These are phyloP conservation scores for Bombyx huttoni DNA, from an alignment of 2,888 invertebrate genomes.

Conservation along the genomic window DNA sequence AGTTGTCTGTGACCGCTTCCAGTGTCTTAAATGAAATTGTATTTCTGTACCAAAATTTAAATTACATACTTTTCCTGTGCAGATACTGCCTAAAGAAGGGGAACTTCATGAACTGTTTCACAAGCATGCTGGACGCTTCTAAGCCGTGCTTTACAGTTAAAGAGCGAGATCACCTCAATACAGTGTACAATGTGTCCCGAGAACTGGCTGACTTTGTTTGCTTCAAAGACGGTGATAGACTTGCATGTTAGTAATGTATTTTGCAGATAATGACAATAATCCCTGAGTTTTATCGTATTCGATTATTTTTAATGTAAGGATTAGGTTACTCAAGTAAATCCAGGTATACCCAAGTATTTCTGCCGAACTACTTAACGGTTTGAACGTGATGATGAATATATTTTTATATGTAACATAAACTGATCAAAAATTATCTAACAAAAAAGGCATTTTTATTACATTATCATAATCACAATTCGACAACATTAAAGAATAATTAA, in stretches of 20 bases:
- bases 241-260: constrained; percentile 75
- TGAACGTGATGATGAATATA: too few relatives aligned
- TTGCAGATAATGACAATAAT: background rate
- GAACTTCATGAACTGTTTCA: constrained; percentile 47
- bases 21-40: too few relatives aligned
- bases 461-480: too few relatives aligned
- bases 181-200: constrained; percentile 77
- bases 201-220: constrained; percentile 82
- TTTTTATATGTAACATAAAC: too few relatives aligned
- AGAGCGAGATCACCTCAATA: constrained; percentile 75
- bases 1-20: too few relatives aligned
- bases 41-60: background rate
- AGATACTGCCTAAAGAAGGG: constrained; percentile 55
- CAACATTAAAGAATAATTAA: too few relatives aligned
- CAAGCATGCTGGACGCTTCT: constrained; percentile 26
- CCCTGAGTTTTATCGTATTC: background rate
- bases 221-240: constrained; percentile 85
- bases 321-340: too few relatives aligned
- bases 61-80: constrained; percentile 2
- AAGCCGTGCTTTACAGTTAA: constrained; percentile 75
- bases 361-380: too few relatives aligned
- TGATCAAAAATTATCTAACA: too few relatives aligned
- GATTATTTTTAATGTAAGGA: too few relatives aligned
- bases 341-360: too few relatives aligned
- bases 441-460: too few relatives aligned